A percentile compares a stretch with the other conserved stretches of the same genome.
phyloP scores from a whole-genome alignment of 2,888 invertebrate genomes.

The Rhamphomyia laevipes region DNA sequence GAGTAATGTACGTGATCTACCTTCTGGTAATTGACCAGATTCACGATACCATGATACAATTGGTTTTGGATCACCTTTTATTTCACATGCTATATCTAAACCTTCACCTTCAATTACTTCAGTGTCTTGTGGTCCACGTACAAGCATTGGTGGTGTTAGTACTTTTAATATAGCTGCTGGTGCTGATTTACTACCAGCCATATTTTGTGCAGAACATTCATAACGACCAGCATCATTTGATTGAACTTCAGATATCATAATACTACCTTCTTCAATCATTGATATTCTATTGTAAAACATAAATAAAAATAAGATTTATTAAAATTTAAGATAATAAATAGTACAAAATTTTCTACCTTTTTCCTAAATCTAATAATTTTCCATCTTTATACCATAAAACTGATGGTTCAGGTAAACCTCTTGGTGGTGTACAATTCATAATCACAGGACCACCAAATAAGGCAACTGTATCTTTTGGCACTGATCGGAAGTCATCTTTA shows the following conservation, averaged over 20 bases:
- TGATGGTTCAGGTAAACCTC: constrained; percentile 23
- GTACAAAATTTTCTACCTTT: constrained; percentile 17
- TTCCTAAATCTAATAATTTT: constrained; percentile 22
- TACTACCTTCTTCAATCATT: constrained; percentile 21
- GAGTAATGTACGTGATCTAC: constrained; percentile 20
- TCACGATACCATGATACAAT: constrained; percentile 21
- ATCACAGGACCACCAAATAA: constrained; percentile 22
- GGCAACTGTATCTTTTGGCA: constrained; percentile 21
- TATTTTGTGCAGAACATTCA: constrained; percentile 24
- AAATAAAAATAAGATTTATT: background rate
- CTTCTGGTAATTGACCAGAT: constrained; percentile 19
- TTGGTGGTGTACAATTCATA: constrained; percentile 22
- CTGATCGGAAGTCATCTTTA: constrained; percentile 22
- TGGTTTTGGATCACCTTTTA: constrained; percentile 20
- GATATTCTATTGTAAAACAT: constrained; percentile 16
- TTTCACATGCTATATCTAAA: constrained; percentile 22
- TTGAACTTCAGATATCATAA: constrained; percentile 23
- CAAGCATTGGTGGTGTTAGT: constrained; percentile 20
- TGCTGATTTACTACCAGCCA: constrained; percentile 22
- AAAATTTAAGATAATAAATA: no score
- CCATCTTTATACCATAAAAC: constrained; percentile 24
- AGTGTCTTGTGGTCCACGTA: constrained; percentile 21
- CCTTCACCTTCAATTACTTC: constrained; percentile 24
- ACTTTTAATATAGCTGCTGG: constrained; percentile 20
- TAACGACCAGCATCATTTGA: constrained; percentile 21